Percentiles rank a stretch among this genome's conserved stretches.
These are phyloP conservation scores for Periophthalmus magnuspinnatus DNA, from an alignment of 2,797 vertebrate species.

Conservation along the genomic window DNA sequence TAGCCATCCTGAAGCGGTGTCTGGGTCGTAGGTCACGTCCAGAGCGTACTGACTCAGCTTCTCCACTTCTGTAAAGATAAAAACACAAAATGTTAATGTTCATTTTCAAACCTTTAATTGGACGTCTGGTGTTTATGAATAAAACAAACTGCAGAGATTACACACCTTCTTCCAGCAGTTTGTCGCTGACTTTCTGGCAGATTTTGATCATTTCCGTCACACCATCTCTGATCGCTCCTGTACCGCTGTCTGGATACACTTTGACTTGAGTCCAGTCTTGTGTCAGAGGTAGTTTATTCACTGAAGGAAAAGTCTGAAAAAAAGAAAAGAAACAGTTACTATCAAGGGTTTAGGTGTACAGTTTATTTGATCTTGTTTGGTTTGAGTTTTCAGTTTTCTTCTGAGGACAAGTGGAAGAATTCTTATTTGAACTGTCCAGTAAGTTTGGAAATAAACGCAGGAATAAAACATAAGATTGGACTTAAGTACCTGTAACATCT, in stretches of 20 bases:
- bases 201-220: slow-evolving; percentile 36
- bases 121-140: not conserved
- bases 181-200: slow-evolving; percentile 32
- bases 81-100: not conserved
- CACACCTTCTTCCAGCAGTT: slow-evolving; percentile 51
- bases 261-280: slow-evolving; percentile 55
- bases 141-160: not conserved
- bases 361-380: no score
- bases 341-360: not conserved
- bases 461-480: no score
- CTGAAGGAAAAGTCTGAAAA: slow-evolving; percentile 43
- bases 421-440: no score
- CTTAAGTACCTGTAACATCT: slow-evolving; percentile 56
- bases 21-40: slow-evolving; percentile 54
- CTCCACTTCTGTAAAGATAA: slow-evolving; percentile 37
- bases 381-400: no score
- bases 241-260: slow-evolving; percentile 25
- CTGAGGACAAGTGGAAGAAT: no score
- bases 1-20: slow-evolving; percentile 56
- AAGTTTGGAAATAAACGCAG: no score
- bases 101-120: not conserved
- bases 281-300: slow-evolving; percentile 28
- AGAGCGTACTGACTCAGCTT: slow-evolving; percentile 43
- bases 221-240: slow-evolving; percentile 29
- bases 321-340: not conserved